Evolutionary conservation across 2,888 invertebrate species (phyloP).

Genomic region (Alloscopus bannaensis): DNA sequence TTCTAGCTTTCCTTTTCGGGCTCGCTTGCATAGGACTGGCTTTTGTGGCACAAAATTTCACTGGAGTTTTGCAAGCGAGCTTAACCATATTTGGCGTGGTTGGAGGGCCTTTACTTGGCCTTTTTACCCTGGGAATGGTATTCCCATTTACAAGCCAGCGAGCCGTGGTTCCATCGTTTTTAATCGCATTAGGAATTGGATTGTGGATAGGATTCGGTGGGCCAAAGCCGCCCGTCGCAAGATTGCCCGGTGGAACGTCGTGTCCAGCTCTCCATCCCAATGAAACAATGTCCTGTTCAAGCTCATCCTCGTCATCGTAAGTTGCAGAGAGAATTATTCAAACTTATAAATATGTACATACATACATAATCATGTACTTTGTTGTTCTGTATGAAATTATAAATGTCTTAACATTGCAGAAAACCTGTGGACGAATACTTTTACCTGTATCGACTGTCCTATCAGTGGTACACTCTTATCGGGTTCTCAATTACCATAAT

Average conservation of each 20-base stretch:
- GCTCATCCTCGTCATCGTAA: constrained; percentile 38
- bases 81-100: constrained; percentile 89
- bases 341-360: too few species aligned
- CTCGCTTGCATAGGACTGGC: constrained; percentile 86
- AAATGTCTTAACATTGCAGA: constrained; percentile 36
- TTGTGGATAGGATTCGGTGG: constrained; percentile 92
- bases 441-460: constrained; percentile 76
- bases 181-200: constrained; percentile 77
- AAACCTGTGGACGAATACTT: constrained; percentile 72
- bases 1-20: constrained; percentile 85
- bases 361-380: too few species aligned
- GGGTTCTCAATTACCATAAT: constrained; percentile 74
- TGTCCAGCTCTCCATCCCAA: constrained; percentile 54
- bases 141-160: constrained; percentile 84
- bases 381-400: neutral
- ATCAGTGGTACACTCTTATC: constrained; percentile 77
- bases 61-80: constrained; percentile 91
- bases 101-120: constrained; percentile 89
- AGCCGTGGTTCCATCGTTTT: constrained; percentile 75
- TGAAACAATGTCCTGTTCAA: constrained; percentile 37
- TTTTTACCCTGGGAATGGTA: constrained; percentile 91
- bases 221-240: constrained; percentile 81
- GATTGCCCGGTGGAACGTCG: constrained; percentile 64
- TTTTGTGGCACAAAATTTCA: constrained; percentile 87
- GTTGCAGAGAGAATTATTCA: too few species aligned